Evolutionary conservation across 2,797 vertebrate species (phyloP).

Genomic region (Podarcis lilfordi): DNA sequence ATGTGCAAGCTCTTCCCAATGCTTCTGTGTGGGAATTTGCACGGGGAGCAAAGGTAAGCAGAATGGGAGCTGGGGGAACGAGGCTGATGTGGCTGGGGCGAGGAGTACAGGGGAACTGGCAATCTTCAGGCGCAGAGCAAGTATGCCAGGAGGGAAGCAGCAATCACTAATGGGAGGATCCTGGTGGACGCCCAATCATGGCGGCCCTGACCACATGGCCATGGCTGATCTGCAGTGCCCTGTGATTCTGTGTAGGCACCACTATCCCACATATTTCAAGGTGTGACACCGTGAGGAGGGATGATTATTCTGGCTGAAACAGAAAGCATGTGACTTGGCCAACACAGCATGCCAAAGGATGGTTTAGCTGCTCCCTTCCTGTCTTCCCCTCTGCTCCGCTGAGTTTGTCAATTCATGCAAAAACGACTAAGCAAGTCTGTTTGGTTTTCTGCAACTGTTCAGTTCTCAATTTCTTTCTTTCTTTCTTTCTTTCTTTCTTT

Average conservation of each 20-base stretch:
- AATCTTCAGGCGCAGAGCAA: background rate
- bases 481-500: too few species aligned
- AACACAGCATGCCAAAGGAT: background rate
- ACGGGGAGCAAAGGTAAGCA: background rate
- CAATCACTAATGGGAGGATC: background rate
- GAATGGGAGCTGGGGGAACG: background rate
- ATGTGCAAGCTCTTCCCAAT: background rate
- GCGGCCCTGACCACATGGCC: background rate
- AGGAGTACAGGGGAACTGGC: background rate
- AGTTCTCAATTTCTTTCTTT: background rate
- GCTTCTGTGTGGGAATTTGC: background rate
- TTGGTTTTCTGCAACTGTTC: background rate
- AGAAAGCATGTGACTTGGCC: background rate
- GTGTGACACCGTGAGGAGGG: background rate
- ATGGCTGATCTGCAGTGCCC: background rate
- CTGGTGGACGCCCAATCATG: background rate
- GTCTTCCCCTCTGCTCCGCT: background rate
- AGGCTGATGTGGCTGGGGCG: background rate
- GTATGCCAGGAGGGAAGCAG: background rate
- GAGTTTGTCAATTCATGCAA: background rate
- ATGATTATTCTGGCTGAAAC: background rate
- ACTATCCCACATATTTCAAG: background rate
- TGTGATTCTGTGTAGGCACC: background rate
- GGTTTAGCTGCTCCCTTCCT: background rate
- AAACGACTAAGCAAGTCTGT: background rate